These are phyloP conservation scores for Macrotus californicus DNA, from an alignment of 2,113 vertebrate species.

Conservation along the genomic window DNA sequence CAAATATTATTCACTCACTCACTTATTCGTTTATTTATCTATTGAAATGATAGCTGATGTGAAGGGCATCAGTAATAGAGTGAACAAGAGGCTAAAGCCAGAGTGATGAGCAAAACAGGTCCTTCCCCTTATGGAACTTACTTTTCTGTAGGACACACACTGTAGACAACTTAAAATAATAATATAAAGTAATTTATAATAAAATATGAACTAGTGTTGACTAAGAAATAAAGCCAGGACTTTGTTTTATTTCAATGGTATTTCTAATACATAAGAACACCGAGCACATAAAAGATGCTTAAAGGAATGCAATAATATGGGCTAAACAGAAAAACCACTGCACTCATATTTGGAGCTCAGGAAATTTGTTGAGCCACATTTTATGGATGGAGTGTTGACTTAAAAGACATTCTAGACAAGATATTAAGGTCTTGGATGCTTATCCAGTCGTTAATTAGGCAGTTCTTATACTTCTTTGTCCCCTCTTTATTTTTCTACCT, in stretches of 20 bases:
- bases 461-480: not conserved
- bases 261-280: not conserved
- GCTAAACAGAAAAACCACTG: not conserved
- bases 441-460: not conserved
- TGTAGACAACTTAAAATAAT: not conserved
- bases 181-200: not conserved
- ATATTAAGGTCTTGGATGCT: not conserved
- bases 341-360: not conserved
- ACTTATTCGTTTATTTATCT: not conserved
- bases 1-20: not conserved
- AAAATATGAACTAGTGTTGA: not conserved
- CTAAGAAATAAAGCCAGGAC: not conserved
- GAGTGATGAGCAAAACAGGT: not conserved
- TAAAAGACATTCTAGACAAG: not conserved
- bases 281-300: not conserved
- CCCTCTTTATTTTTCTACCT: not conserved
- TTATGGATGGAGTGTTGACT: not conserved
- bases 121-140: not conserved
- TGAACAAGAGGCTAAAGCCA: not conserved
- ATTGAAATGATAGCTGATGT: not conserved
- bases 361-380: not conserved
- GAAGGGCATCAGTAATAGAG: not conserved
- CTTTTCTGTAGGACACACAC: not conserved
- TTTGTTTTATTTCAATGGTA: not conserved
- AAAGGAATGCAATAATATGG: not conserved